phyloP scores from a whole-genome alignment of 2,797 vertebrate genomes.

The Characodon lateralis region DNA sequence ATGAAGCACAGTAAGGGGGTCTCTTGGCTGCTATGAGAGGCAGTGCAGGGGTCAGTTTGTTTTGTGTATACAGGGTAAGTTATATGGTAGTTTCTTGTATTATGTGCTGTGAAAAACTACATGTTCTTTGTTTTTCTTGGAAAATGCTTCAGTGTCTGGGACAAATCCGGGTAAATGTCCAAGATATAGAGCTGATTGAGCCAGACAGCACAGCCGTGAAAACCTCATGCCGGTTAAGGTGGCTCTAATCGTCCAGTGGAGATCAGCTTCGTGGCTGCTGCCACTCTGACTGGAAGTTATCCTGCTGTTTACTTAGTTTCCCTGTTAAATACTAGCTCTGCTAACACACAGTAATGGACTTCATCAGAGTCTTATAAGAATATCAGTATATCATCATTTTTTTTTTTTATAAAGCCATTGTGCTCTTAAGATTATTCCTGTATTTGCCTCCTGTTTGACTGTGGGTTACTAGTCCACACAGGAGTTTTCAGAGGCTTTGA shows the following conservation, averaged over 20 bases:
- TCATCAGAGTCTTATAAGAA: background rate
- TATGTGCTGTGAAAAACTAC: conserved; percentile 1
- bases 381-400: background rate
- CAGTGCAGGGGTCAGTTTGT: conserved; percentile 23
- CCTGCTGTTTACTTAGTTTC: background rate
- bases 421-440: no score
- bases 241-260: background rate
- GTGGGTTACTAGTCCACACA: no score
- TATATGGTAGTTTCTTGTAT: background rate
- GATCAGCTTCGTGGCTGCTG: conserved; percentile 10
- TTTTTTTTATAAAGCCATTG: no score
- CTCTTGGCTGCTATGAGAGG: conserved; percentile 17
- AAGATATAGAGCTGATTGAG: conserved; percentile 12
- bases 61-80: background rate
- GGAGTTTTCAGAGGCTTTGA: no score
- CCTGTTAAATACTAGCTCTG: conserved; percentile 5
- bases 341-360: background rate
- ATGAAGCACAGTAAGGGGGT: background rate
- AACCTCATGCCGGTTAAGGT: conserved; percentile 23
- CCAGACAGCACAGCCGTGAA: conserved; percentile 44
- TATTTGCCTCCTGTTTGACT: no score
- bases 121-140: background rate
- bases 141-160: background rate
- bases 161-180: conserved; percentile 2
- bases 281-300: conserved; percentile 10